Conservation (phyloP, 2,888 invertebrate genomes). For the Mesodorylaimus sp. region DNA sequence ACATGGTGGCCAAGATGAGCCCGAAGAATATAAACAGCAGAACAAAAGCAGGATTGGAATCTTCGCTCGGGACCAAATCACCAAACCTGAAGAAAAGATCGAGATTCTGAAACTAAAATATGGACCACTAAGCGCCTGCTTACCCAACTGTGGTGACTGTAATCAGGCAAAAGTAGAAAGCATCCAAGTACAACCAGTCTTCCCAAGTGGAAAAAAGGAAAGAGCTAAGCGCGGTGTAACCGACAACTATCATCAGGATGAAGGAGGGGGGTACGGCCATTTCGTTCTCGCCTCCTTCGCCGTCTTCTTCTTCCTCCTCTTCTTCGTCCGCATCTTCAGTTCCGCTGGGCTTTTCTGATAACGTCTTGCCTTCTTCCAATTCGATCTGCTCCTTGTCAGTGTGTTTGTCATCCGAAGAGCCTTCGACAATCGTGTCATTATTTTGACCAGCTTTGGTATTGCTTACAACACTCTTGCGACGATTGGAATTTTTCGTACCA, state of each 20-base stretch:
- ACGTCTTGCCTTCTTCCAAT: background rate
- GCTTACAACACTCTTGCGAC: background rate
- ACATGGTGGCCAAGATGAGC: background rate
- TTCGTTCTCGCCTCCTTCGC: background rate
- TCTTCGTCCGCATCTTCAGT: background rate
- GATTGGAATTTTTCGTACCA: too few species aligned
- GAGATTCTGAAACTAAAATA: too few species aligned
- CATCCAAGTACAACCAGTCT: background rate
- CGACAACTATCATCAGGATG: background rate
- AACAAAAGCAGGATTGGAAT: background rate
- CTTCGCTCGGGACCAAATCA: background rate
- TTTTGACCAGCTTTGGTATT: background rate
- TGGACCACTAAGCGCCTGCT: background rate
- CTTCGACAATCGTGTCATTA: too few species aligned
- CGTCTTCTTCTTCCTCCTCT: background rate
- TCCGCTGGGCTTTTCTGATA: background rate
- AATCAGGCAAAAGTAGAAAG: conserved; percentile 1
- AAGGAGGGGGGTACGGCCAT: conserved; percentile 1
- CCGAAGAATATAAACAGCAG: background rate
- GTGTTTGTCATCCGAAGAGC: too few species aligned
- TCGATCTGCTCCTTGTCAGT: background rate
- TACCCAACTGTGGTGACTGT: background rate
- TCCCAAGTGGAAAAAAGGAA: background rate
- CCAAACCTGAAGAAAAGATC: background rate
- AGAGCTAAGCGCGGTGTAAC: background rate